Percentiles rank a stretch among this genome's conserved stretches.
These are phyloP conservation scores for Melanostoma mellinum DNA, from an alignment of 2,888 invertebrate species.

Conservation along the genomic window DNA sequence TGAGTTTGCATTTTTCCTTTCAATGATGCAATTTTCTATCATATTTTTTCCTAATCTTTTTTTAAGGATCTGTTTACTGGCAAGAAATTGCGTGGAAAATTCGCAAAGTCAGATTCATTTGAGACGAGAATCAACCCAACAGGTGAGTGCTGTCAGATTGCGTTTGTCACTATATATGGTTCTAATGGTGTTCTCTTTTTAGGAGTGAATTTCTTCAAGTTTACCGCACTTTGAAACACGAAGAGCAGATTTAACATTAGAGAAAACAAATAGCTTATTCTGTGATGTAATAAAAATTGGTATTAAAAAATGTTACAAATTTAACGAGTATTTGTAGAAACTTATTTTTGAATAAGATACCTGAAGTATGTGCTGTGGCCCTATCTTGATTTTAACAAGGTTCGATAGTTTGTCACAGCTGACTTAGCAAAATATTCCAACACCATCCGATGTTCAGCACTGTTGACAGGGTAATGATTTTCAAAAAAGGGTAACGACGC, in stretches of 20 bases:
- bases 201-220: constrained; percentile 76
- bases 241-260: constrained; percentile 11
- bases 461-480: no score
- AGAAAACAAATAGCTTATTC: neutral
- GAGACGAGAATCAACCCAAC: constrained; percentile 75
- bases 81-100: constrained; percentile 18
- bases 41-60: neutral
- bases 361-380: no score
- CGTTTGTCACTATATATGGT: neutral
- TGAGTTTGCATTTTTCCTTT: constrained; percentile 65
- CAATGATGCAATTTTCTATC: neutral
- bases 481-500: no score
- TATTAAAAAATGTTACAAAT: no score
- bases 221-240: constrained; percentile 63
- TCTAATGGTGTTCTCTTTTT: constrained; percentile 20
- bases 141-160: constrained; percentile 57
- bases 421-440: no score
- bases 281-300: neutral
- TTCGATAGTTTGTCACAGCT: no score
- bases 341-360: no score
- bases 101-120: constrained; percentile 57
- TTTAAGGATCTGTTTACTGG: constrained; percentile 66
- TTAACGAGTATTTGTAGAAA: no score
- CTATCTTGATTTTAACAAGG: no score
- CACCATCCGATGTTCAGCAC: no score